Evolutionary conservation across 2,888 invertebrate species (phyloP), one percentile per base, ranked within the genome.

Genomic region (Noctua janthe): DNA sequence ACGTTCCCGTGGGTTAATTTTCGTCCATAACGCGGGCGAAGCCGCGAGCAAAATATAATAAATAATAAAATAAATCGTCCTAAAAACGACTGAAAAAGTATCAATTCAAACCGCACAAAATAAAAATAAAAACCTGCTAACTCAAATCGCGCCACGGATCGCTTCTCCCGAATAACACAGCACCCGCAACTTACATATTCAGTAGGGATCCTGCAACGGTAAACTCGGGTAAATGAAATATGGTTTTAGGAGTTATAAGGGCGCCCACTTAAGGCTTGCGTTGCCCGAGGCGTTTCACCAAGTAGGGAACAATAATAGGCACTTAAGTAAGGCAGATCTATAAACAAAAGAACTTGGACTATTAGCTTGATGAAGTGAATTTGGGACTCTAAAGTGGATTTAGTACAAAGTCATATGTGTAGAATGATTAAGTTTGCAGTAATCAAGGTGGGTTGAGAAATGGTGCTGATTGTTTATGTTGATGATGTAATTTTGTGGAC

Each of bases 181-280:
- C 35, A 71, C 56, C 84, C 81, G 64, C 81, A 76, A 76, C 77
- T 81, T 89, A 86, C 84, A 86, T 89, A 89, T 89, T 89, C 87
- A 88, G 87, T 73, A 87, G 89, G 84, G 83, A 73, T 81, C 72
- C 74, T 78, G 76, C 54, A 56, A 79, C 78, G 74, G 64, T 77
- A 74, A 85, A 78, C 80, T 86, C 66, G 89, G 90, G 86, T 88
- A 90, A 92, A 90, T 92, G 92, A 92, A 90, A 91, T 92, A 92
- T 91, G 88, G 89, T 85, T 90, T 87, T 83, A 80, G 91, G 87
- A 89, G 89, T 90, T 89, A 87, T 89, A 85, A 87, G 88, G 86
- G 88, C 77, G 35, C 80, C 35, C 85, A 87, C 84, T 88, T 84
- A 87, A 87, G 78, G 82, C 62, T 83, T 64, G 76, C 80, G 70